Conservation (phyloP, 2,113 vertebrate species). For the Globicephala melas region DNA sequence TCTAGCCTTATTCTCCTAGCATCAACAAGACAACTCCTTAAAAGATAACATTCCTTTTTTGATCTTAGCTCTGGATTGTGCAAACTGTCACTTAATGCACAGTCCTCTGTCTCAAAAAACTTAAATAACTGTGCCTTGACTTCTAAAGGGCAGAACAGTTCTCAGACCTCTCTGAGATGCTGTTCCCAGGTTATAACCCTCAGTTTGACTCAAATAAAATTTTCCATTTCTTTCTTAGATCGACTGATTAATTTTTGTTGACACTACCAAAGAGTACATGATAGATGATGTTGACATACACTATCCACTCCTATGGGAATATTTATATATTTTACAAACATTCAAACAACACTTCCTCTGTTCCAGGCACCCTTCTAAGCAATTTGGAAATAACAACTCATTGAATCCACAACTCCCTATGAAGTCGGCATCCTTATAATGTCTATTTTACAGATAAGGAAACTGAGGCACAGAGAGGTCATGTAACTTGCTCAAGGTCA, state of each 20-base stretch:
- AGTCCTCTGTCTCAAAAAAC: not conserved
- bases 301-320: not conserved
- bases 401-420: not conserved
- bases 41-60: not conserved
- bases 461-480: not conserved
- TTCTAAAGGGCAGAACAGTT: not conserved
- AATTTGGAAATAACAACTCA: not conserved
- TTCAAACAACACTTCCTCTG: not conserved
- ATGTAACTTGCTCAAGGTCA: not conserved
- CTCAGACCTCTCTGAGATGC: not conserved
- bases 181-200: not conserved
- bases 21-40: not conserved
- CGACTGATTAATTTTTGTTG: not conserved
- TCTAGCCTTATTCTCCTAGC: not conserved
- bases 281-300: not conserved
- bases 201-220: not conserved
- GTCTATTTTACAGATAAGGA: not conserved
- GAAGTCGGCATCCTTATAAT: not conserved
- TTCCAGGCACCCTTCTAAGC: not conserved
- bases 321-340: not conserved
- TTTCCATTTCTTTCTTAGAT: not conserved
- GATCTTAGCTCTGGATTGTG: not conserved
- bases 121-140: not conserved
- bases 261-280: not conserved
- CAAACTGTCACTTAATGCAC: not conserved